Evolutionary conservation across 2,113 vertebrate species (phyloP).

Genomic region (Anseranas semipalmata): DNA sequence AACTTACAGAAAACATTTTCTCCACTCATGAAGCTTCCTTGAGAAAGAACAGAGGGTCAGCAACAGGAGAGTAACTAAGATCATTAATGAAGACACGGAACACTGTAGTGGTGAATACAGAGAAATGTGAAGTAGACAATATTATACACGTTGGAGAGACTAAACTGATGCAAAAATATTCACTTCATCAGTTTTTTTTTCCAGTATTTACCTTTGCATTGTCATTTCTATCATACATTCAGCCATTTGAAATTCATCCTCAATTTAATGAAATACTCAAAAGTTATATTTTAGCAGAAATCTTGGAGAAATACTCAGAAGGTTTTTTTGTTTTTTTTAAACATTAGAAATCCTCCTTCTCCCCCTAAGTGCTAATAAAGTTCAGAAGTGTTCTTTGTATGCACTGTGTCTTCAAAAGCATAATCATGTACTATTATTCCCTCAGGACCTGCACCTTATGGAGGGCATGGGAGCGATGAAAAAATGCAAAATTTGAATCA

Average conservation of each 20-base stretch:
- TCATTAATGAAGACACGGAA: background rate
- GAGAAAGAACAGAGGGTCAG: background rate
- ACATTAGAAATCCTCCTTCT: background rate
- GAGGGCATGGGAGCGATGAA: background rate
- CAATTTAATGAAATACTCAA: background rate
- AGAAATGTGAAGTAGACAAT: background rate
- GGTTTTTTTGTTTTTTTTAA: background rate
- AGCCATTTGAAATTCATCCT: background rate
- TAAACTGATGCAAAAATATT: background rate
- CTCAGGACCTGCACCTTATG: constrained; percentile 14
- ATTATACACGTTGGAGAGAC: background rate
- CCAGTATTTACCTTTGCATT: background rate
- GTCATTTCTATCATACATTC: background rate
- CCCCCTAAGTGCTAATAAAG: background rate
- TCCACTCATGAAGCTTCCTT: background rate
- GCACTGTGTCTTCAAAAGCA: background rate
- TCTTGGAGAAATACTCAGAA: background rate
- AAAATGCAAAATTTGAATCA: constrained; percentile 3
- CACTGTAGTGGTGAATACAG: background rate
- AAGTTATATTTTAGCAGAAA: background rate
- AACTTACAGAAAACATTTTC: background rate
- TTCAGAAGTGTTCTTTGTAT: background rate
- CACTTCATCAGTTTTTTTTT: background rate
- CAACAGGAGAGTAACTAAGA: background rate
- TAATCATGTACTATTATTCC: background rate